A percentile compares a stretch with the other conserved stretches of the same genome.
Conservation (phyloP, 2,113 vertebrate genomes). For the Nipponia nippon region DNA sequence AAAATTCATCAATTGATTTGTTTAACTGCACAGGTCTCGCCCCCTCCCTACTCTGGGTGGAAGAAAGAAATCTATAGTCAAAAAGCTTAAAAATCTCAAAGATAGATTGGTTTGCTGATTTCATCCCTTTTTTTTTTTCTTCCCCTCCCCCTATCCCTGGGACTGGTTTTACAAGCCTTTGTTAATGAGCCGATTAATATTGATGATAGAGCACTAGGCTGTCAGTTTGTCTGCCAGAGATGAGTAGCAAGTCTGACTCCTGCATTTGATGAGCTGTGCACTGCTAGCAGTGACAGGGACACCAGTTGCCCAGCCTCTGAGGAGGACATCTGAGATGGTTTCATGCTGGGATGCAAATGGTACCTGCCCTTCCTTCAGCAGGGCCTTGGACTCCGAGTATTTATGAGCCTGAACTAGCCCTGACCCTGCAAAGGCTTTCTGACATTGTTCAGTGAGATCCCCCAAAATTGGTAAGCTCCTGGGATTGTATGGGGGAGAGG, state of each 20-base stretch:
- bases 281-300: not conserved
- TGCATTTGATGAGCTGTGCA: not conserved
- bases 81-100: not conserved
- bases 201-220: not conserved
- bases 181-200: conserved; percentile 36
- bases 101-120: not conserved
- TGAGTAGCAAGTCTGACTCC: not conserved
- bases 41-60: not conserved
- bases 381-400: accelerated
- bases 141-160: not conserved
- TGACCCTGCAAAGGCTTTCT: not conserved
- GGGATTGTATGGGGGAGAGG: not conserved
- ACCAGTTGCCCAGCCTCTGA: accelerated
- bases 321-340: accelerated
- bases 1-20: conserved; percentile 10
- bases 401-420: not conserved
- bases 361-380: accelerated
- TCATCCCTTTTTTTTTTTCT: not conserved
- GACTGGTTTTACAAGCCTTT: not conserved
- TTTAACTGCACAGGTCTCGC: not conserved
- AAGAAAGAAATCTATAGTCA: not conserved
- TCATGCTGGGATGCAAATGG: not conserved
- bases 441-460: not conserved
- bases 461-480: not conserved
- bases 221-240: not conserved